Evolutionary conservation across 2,113 vertebrate genomes (phyloP), one percentile per base, ranked within the genome.

Genomic region (Brachyistius frenatus): DNA sequence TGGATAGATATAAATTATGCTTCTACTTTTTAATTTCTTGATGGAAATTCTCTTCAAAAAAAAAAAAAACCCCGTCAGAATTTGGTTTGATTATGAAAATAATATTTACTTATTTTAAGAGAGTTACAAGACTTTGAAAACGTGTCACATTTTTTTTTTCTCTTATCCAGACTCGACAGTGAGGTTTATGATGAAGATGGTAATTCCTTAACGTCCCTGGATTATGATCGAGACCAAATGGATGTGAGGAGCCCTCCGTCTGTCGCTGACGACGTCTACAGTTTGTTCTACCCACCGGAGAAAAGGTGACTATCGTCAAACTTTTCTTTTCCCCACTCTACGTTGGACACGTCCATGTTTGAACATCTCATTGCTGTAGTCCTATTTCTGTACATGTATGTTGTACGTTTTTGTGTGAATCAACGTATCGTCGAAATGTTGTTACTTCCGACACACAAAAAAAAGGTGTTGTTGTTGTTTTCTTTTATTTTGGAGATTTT

Each of bases 111-210:
- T 23, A 23, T 23, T 23, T 23, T 23, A 23, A 23, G 23, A 23
- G 23, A 23, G 23, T 23, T 23, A 23, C 23, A 23, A 23, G 36
- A 36, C 33, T 15, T 3, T 49, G 3, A 67, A 55, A 63, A 31
- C 7, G 4, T 39, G 3, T 5, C 37, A 23, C 23, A 23, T 23
- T 23, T 23, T 36, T 50, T 4, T 16, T 69, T 56, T 33, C 49
- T 71, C 3, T 3, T 37, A 89, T 81, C 35, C 93, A 98, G 97
- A 94, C 93, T 97, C 62, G 97, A 97, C 79, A 95, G 96, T 83
- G 96, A 96, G 76, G 93, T 94, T 65, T 98, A 97, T 77, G 96
- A 97, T 77, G 96, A 96, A 81, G 96, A 96, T 50, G 97, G 96
- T 14, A 95, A 96, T 78, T 94, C 94, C 14, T 93, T 97, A 83